Evolutionary conservation across 2,797 vertebrate genomes (phyloP).

Genomic region (Tamandua tetradactyla): DNA sequence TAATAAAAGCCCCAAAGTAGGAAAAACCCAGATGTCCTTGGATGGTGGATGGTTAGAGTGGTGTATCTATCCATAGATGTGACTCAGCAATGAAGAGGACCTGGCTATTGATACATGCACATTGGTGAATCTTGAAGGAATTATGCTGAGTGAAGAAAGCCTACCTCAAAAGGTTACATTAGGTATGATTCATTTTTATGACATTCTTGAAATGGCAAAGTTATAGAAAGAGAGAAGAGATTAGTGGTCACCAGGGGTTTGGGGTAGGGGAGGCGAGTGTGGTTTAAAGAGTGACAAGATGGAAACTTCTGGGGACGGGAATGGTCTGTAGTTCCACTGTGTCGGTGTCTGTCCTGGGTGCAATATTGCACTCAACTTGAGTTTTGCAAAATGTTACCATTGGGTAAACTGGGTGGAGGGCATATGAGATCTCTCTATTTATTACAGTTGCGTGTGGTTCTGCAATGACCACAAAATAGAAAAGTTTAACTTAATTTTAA

Average conservation of each 20-base stretch:
- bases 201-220: not conserved
- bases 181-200: not conserved
- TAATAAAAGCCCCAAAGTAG: not conserved
- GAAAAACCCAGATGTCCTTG: not conserved
- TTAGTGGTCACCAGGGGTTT: not conserved
- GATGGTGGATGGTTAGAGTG: too few relatives aligned
- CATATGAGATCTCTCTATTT: not conserved
- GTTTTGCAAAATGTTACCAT: not conserved
- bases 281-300: not conserved
- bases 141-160: not conserved
- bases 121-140: not conserved
- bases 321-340: not conserved
- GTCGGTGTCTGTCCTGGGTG: not conserved
- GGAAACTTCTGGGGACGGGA: not conserved
- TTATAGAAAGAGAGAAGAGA: not conserved
- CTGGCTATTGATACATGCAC: accelerated
- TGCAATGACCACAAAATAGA: not conserved
- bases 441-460: not conserved
- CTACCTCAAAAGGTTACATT: too few relatives aligned
- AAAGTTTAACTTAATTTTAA: not conserved
- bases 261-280: not conserved
- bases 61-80: not conserved
- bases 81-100: not conserved
- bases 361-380: too few relatives aligned
- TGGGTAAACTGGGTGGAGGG: not conserved